Evolutionary conservation across 2,797 vertebrate genomes (phyloP).

Genomic region (Eutrigla gurnardus): DNA sequence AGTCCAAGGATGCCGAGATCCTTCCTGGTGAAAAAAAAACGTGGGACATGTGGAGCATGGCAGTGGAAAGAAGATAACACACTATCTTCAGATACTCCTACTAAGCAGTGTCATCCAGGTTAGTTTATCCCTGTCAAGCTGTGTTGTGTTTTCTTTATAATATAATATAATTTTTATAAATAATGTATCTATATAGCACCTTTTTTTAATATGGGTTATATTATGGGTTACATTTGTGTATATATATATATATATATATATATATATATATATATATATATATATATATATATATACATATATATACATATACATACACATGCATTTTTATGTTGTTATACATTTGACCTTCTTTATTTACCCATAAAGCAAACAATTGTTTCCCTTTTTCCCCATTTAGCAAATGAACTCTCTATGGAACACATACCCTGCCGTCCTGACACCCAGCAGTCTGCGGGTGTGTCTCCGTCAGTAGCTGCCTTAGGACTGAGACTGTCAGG

Average conservation of each 20-base stretch:
- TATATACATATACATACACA: background rate
- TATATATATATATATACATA: background rate
- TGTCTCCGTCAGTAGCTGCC: constrained; percentile 13
- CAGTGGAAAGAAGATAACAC: constrained; percentile 59
- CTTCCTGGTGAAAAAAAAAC: constrained; percentile 86
- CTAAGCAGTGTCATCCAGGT: background rate
- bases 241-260: background rate
- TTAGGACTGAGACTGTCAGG: constrained; percentile 20
- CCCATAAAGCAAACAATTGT: background rate
- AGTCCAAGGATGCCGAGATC: constrained; percentile 81
- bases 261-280: background rate
- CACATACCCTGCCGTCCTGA: constrained; percentile 11
- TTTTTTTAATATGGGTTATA: too few species aligned
- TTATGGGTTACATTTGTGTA: too few species aligned
- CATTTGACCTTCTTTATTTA: background rate
- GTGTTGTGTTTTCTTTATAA: background rate
- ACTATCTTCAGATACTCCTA: background rate
- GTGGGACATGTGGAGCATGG: constrained; percentile 66
- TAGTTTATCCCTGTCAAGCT: background rate
- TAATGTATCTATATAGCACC: too few species aligned
- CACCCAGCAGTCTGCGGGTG: constrained; percentile 1
- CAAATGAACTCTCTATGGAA: constrained; percentile 25
- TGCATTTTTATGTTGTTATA: background rate
- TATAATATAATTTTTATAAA: too few species aligned
- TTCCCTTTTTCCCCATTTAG: constrained; percentile 35